phyloP scores from a whole-genome alignment of 2,797 vertebrate genomes.

The Anguilla megastoma region DNA sequence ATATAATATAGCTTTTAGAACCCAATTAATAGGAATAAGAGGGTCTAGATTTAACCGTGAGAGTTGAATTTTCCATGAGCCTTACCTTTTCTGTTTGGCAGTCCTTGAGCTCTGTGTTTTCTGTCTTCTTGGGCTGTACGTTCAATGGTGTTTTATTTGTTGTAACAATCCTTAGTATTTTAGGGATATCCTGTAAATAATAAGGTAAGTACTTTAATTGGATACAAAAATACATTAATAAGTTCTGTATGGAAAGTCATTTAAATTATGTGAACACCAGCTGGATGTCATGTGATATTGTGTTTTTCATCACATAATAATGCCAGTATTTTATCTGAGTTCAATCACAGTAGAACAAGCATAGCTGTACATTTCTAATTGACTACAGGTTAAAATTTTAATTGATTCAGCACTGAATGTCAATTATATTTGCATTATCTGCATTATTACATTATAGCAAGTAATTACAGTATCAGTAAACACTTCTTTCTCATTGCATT shows the following conservation, averaged over 20 bases:
- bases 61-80: constrained; percentile 61
- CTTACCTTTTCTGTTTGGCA: constrained; percentile 78
- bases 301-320: too few species aligned
- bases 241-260: background rate
- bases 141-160: constrained; percentile 69
- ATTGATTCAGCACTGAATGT: constrained; percentile 12
- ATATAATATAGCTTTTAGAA: constrained; percentile 39
- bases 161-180: constrained; percentile 72
- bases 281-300: constrained; percentile 54
- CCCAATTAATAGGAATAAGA: constrained; percentile 49
- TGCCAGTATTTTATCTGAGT: background rate
- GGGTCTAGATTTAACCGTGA: constrained; percentile 58
- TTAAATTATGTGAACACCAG: constrained; percentile 38
- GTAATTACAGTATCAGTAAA: background rate
- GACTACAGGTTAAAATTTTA: background rate
- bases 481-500: background rate
- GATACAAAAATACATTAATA: constrained; percentile 5
- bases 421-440: constrained; percentile 19
- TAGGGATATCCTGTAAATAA: constrained; percentile 73
- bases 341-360: too few species aligned
- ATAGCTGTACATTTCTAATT: too few species aligned
- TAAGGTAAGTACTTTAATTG: constrained; percentile 26
- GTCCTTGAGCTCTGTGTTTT: constrained; percentile 60
- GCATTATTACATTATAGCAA: background rate
- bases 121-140: constrained; percentile 65